Base-by-base conservation (phyloP, 1,140 invertebrate genomes). In the Nautilus pompilius region DNA sequence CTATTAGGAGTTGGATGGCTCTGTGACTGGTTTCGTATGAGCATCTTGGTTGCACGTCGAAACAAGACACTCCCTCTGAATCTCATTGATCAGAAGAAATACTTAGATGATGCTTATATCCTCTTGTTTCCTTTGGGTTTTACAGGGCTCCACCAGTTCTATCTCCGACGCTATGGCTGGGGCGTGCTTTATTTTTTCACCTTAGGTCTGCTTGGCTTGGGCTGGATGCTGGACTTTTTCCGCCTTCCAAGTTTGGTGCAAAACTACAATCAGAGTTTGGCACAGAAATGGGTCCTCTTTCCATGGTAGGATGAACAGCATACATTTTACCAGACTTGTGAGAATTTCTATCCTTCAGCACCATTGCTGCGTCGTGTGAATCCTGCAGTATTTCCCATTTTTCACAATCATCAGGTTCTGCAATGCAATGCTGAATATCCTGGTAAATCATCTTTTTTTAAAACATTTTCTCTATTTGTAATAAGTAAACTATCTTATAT, bases 151-250 rank as follows among this genome's bases (percentile, higher is more conserved):
- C 68, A 70, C 65, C 66, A 68, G 33, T 77, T 77, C 60, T 77
- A 77, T 41, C 60, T 77, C 15, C 46, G 67, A 2, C 66, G 74
- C 13, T 66, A 60, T 20, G 22, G 49, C 0, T 76, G 69, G 70
- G 76, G 76, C 13, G 6, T 73, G 10, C 34, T 76, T n/a, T 77
- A 77, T 49, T 67, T 77, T 8, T 66, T 72, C 29, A 76, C 76
- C 0, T 66, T 74, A 20, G 76, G 76, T 20, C 34, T 76, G 5
- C 45, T 67, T 8, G 76, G 76, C 1, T 28, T 76, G n/a, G 76
- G 76, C 1, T 76, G 72, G 72, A 22, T 77, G n/a, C 58, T 75
- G 10, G 76, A 77, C 32, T 54, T 67, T 1, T 76, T 41, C 55
- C 53, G 74, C 0, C 33, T 69, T 13, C 65, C 60, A 2, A 15